Evolutionary conservation across 2,797 vertebrate genomes (phyloP), one percentile per base, ranked within the genome.

Genomic region (Lagorchestes hirsutus): DNA sequence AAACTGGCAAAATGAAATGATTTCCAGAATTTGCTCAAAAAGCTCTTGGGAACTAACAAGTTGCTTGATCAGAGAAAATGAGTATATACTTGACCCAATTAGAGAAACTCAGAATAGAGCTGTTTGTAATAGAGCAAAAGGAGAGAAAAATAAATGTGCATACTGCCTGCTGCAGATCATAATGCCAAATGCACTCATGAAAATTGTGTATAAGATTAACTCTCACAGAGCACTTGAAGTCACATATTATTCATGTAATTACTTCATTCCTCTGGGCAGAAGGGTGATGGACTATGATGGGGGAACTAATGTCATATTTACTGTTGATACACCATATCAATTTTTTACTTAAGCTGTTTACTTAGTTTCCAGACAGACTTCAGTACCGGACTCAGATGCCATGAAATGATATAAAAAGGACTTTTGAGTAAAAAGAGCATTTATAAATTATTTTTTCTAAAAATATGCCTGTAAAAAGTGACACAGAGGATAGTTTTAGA

Each of bases 1-100:
- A 97, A 98, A 94, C 90, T 95, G 93, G 55, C 54, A 28, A 62
- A 58, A 46, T 54, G 92, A 40, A 59, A 94, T 92, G 95, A 96
- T 97, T 97, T 93, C 90, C 96, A 97, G 91, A 28, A 92, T 54
- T 93, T 97, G 28, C 91, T 67, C 97, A 92, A 97, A 93, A 54
- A 59, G 1, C 94, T 97, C 92, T 92, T 0, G 0, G 94, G 59
- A 96, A 94, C 92, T 95, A 95, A 93, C 95, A 96, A 94, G 40
- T 27, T 93, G n/a, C 87, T 92, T 0, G 1, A 4, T 93, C 93
- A 59, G 59, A 97, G 96, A 96, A 97, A 98, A 98, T 96, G 97
- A 55, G 93, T 96, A 92, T 58, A 91, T 92, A 90, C 97, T 96
- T 90, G 93, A 96, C 96, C 58, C 74, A 97, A 95, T 95, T 91